Evolutionary conservation across 2,113 vertebrate species (phyloP).

Genomic region (Xiphophorus hellerii): DNA sequence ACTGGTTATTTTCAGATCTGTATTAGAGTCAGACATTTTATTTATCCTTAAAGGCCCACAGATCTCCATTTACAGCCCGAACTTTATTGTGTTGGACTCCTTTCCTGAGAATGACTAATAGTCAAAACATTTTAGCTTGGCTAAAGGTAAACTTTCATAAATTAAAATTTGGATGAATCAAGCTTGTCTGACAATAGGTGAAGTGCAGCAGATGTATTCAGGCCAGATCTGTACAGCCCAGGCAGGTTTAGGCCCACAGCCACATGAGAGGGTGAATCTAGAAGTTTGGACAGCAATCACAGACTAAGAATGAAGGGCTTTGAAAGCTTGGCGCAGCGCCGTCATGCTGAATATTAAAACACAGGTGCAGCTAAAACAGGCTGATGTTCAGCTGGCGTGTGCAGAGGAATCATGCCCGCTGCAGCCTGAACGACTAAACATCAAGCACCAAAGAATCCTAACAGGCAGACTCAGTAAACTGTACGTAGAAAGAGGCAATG

Average conservation of each 20-base stretch:
- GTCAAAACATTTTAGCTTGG: not conserved
- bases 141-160: constrained; percentile 5
- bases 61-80: constrained; percentile 10
- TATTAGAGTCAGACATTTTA: constrained; percentile 22
- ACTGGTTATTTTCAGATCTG: constrained; percentile 33
- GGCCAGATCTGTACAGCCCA: constrained; percentile 23
- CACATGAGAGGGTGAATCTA: not conserved
- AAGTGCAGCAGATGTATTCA: not conserved
- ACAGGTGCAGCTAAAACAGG: no score
- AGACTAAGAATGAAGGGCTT: not conserved
- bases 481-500: no score
- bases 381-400: no score
- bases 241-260: constrained; percentile 35
- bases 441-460: no score
- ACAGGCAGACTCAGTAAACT: no score
- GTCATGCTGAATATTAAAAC: no score
- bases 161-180: constrained; percentile 24
- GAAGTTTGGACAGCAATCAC: not conserved
- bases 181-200: constrained; percentile 21
- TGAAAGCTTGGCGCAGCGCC: not conserved
- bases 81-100: not conserved
- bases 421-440: no score
- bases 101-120: constrained; percentile 9
- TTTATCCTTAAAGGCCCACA: not conserved
- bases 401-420: no score